A percentile compares a stretch with the other conserved stretches of the same genome.
phyloP scores from a whole-genome alignment of 1,140 invertebrate species.

The Drosophila setifemur region DNA sequence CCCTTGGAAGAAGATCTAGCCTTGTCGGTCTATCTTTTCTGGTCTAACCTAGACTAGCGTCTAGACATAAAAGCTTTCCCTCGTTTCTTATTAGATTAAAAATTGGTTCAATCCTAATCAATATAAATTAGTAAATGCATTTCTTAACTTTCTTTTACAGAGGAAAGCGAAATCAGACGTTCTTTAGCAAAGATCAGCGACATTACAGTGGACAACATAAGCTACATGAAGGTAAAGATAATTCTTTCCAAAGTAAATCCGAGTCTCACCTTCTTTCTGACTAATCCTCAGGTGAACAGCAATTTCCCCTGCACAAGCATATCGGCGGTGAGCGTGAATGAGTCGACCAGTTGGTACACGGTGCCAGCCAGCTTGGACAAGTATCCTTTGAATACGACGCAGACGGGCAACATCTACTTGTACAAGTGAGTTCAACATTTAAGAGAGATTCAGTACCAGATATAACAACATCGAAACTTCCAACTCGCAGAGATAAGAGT shows the following conservation, averaged over 20 bases:
- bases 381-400: conserved; percentile 61
- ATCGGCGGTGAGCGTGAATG: conserved; percentile 71
- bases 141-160: conserved; percentile 60
- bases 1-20: too few relatives aligned
- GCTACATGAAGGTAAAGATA: conserved; percentile 85
- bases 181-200: conserved; percentile 85
- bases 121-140: too few relatives aligned
- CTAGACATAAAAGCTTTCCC: too few relatives aligned
- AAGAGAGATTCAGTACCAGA: neutral
- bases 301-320: conserved; percentile 79
- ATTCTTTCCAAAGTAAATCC: neutral
- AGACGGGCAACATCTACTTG: conserved; percentile 71
- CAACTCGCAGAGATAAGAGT: conserved; percentile 84
- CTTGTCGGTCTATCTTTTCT: too few relatives aligned
- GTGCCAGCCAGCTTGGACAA: conserved; percentile 59
- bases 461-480: neutral
- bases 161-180: conserved; percentile 79
- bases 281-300: conserved; percentile 57
- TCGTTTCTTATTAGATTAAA: too few relatives aligned
- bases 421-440: conserved; percentile 70
- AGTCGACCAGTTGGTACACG: conserved; percentile 59
- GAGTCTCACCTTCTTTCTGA: neutral
- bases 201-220: conserved; percentile 86
- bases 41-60: neutral
- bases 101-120: too few relatives aligned